phyloP scores from a whole-genome alignment of 2,888 invertebrate species.

The Eupithecia inturbata region DNA sequence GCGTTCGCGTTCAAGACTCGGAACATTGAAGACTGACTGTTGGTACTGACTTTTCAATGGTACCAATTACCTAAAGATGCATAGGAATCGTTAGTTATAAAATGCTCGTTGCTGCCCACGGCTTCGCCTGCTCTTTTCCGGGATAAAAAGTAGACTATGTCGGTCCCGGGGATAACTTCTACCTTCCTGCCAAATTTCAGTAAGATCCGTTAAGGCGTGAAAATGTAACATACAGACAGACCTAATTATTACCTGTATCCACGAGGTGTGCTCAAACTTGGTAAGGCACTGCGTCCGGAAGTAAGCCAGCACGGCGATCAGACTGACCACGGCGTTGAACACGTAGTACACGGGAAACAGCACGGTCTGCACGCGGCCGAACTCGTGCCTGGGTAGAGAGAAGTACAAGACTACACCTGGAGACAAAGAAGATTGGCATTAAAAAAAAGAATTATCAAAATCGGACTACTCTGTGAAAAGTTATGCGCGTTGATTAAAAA shows the following conservation, averaged over 20 bases:
- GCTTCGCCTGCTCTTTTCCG: no score
- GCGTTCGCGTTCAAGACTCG: neutral
- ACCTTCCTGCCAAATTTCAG: no score
- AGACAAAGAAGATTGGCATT: conserved; percentile 11
- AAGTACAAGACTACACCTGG: conserved; percentile 94
- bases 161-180: no score
- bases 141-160: no score
- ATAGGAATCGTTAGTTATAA: no score
- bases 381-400: conserved; percentile 92
- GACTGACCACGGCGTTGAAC: conserved; percentile 89
- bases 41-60: neutral
- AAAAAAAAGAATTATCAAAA: neutral
- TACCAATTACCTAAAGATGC: no score
- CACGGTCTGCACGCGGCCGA: conserved; percentile 93
- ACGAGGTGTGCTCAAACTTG: conserved; percentile 70
- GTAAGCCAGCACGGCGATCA: conserved; percentile 89
- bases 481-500: neutral
- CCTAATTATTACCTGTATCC: conserved; percentile 79
- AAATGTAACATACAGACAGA: no score
- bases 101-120: no score
- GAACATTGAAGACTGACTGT: neutral
- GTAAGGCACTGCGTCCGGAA: conserved; percentile 85
- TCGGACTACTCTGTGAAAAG: neutral
- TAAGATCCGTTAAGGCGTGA: no score
- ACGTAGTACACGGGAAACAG: conserved; percentile 95